A percentile compares a stretch with the other conserved stretches of the same genome.
These are phyloP conservation scores for Plagodis dolabraria DNA, from an alignment of 2,888 invertebrate species.

Conservation along the genomic window DNA sequence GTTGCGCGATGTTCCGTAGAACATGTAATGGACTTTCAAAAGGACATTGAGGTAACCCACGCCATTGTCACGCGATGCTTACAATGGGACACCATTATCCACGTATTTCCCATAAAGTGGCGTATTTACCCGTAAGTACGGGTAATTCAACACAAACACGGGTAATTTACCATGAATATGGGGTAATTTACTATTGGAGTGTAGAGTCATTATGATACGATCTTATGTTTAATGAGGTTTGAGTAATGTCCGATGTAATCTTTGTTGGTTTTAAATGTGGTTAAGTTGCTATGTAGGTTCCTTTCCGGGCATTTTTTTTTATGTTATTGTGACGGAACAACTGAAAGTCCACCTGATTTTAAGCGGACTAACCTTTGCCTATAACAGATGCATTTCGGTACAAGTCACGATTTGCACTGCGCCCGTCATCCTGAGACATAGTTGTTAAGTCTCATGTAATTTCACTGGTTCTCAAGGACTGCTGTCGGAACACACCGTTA, in stretches of 20 bases:
- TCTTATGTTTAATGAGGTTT: constrained; percentile 7
- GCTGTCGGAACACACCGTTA: too few relatives aligned
- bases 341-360: too few relatives aligned
- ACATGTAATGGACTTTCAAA: neutral
- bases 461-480: too few relatives aligned
- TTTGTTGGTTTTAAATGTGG: neutral
- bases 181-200: constrained; percentile 8
- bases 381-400: too few relatives aligned
- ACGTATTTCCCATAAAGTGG: constrained; percentile 8
- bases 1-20: neutral
- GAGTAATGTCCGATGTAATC: neutral
- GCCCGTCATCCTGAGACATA: too few relatives aligned
- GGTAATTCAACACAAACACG: constrained; percentile 5
- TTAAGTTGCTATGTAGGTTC: too few relatives aligned
- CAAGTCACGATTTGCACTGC: too few relatives aligned
- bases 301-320: too few relatives aligned
- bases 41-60: constrained; percentile 1
- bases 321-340: too few relatives aligned
- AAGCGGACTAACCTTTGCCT: too few relatives aligned
- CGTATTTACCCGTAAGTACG: constrained; percentile 12
- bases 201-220: constrained; percentile 4
- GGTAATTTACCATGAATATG: constrained; percentile 18
- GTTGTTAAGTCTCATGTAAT: too few relatives aligned
- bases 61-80: constrained; percentile 11
- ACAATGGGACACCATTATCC: constrained; percentile 13